phyloP scores from a whole-genome alignment of 1,140 invertebrate genomes.

The Idris sp. region DNA sequence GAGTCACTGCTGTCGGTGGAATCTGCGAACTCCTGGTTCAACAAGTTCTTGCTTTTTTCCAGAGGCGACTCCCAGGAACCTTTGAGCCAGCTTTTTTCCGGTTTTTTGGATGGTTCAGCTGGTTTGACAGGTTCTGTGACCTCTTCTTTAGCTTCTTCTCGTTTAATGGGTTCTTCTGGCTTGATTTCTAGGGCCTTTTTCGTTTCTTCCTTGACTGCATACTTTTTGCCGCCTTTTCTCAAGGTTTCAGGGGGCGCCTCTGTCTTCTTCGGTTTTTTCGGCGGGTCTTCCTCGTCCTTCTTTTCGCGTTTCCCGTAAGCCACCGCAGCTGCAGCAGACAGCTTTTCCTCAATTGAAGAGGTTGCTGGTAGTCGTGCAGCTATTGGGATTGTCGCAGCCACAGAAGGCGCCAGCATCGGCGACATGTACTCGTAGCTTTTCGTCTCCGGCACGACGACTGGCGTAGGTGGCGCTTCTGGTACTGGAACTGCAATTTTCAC shows the following conservation, averaged over 20 bases:
- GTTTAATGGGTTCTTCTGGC: no score
- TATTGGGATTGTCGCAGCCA: constrained; percentile 70
- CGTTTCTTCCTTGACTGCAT: constrained; percentile 60
- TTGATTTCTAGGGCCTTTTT: constrained; percentile 48
- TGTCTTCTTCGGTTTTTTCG: constrained; percentile 54
- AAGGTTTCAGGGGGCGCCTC: constrained; percentile 23
- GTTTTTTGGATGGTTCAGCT: no score
- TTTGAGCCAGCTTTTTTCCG: no score
- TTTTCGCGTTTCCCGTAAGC: constrained; percentile 66
- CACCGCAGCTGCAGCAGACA: constrained; percentile 73
- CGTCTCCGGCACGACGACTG: no score
- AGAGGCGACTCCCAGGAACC: constrained; percentile 43
- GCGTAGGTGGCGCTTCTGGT: background rate
- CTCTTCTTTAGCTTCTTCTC: constrained; percentile 35
- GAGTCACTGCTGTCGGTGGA: constrained; percentile 85
- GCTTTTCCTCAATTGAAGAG: constrained; percentile 75
- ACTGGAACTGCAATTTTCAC: no score
- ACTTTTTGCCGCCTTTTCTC: constrained; percentile 57
- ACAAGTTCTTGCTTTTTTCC: constrained; percentile 69
- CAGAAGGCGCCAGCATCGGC: constrained; percentile 60
- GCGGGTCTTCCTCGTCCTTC: constrained; percentile 58
- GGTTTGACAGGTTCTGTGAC: no score
- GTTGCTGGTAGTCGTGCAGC: constrained; percentile 74
- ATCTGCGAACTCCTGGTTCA: constrained; percentile 77
- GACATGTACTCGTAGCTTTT: constrained; percentile 62